These are phyloP conservation scores for Desoria tigrina DNA, from an alignment of 2,888 invertebrate species.

Conservation along the genomic window DNA sequence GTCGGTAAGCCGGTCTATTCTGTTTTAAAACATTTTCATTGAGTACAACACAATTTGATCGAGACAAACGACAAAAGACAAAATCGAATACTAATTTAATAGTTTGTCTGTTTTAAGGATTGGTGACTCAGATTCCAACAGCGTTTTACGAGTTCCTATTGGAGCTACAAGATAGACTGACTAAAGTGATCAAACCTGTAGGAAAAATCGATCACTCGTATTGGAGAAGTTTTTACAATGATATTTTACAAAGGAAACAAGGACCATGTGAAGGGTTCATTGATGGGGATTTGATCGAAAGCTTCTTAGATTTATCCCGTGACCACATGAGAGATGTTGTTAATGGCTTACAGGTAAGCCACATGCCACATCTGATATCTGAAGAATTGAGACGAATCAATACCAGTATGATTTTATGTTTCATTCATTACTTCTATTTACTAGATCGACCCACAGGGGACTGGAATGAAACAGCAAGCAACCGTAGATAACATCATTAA, in stretches of 20 bases:
- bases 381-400: no score
- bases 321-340: constrained; percentile 90
- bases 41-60: no score
- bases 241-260: constrained; percentile 83
- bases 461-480: constrained; percentile 81
- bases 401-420: constrained; percentile 1
- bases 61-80: no score
- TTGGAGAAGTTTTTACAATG: constrained; percentile 87
- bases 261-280: constrained; percentile 92
- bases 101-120: no score
- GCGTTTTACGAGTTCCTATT: constrained; percentile 82
- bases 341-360: constrained; percentile 74
- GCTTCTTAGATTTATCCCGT: constrained; percentile 84
- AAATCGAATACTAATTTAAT: no score
- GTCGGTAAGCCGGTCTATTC: no score
- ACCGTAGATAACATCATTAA: constrained; percentile 93
- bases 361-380: no score
- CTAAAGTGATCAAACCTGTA: constrained; percentile 88
- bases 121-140: constrained; percentile 88
- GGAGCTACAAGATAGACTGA: constrained; percentile 80
- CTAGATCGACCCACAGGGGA: constrained; percentile 75
- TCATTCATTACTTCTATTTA: constrained; percentile 12
- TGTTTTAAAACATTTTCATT: no score
- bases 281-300: constrained; percentile 96
- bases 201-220: constrained; percentile 91